Evolutionary conservation across 2,113 vertebrate species (phyloP).

Genomic region (Marcusenius ussheri): DNA sequence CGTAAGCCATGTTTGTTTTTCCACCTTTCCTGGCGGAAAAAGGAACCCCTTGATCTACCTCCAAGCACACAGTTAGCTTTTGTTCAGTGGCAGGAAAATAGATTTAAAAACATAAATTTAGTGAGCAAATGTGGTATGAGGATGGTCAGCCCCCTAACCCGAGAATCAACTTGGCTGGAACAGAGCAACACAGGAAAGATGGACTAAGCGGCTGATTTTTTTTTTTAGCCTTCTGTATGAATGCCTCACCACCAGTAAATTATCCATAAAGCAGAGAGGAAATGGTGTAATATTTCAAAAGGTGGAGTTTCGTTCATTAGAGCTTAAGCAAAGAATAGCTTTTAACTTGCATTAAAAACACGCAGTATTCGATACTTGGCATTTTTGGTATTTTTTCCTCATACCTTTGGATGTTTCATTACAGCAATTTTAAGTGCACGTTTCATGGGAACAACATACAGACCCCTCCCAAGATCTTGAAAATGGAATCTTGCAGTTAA

Average conservation of each 20-base stretch:
- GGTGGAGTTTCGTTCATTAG: not conserved
- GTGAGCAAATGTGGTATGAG: conserved; percentile 40
- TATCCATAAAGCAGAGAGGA: not conserved
- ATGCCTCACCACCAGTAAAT: not conserved
- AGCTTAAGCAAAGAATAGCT: not conserved
- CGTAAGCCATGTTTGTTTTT: conserved; percentile 65
- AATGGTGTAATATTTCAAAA: not conserved
- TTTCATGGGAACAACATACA: not conserved
- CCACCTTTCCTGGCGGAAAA: conserved; percentile 66
- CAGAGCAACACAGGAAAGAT: not conserved
- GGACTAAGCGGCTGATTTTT: not conserved
- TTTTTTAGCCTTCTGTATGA: not conserved
- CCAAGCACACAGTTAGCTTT: conserved; percentile 66
- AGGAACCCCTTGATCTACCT: conserved; percentile 62
- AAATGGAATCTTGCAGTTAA: not conserved
- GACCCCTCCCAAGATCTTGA: not conserved
- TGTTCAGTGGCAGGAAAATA: conserved; percentile 52
- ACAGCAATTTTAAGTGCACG: not conserved
- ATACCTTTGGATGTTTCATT: not conserved
- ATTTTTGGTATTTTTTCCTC: not conserved
- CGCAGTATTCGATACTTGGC: not conserved
- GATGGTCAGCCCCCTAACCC: conserved; percentile 35
- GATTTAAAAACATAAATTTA: conserved; percentile 38
- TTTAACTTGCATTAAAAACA: not conserved
- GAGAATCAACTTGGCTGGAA: not conserved